Percentiles rank a stretch among this genome's conserved stretches.
Conservation (phyloP, 2,797 vertebrate genomes). For the Enoplosus armatus region DNA sequence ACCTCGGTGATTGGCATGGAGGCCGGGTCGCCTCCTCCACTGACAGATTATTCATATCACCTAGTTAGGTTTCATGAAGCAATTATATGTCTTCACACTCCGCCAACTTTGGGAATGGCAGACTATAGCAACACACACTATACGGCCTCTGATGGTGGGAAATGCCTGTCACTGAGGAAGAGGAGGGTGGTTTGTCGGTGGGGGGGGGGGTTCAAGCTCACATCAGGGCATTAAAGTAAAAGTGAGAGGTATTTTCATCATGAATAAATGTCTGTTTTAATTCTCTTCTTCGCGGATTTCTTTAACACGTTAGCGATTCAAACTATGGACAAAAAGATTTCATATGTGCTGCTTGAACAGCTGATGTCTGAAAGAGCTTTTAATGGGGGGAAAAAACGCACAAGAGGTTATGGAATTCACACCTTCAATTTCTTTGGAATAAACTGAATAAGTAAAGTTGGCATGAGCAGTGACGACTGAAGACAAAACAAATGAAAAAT, state of each 20-base stretch:
- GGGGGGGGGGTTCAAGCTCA: slow-evolving; percentile 36
- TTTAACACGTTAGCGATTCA: neutral
- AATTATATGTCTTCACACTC: slow-evolving; percentile 86
- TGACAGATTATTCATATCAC: slow-evolving; percentile 87
- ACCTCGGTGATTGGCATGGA: slow-evolving; percentile 76
- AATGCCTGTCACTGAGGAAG: slow-evolving; percentile 65
- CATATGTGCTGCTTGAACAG: neutral
- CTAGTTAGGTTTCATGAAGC: slow-evolving; percentile 83
- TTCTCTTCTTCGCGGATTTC: neutral
- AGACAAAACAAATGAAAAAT: neutral
- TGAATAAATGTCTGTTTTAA: slow-evolving; percentile 18
- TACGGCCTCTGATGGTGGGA: slow-evolving; percentile 52
- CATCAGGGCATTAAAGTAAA: slow-evolving; percentile 22
- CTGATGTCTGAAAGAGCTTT: neutral
- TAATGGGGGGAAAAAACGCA: accelerated
- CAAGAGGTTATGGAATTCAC: accelerated
- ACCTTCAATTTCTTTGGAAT: neutral
- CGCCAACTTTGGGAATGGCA: slow-evolving; percentile 82
- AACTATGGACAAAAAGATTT: neutral
- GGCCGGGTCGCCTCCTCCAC: slow-evolving; percentile 69
- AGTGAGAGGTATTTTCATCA: slow-evolving; percentile 1
- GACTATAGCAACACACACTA: slow-evolving; percentile 73
- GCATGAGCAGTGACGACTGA: neutral
- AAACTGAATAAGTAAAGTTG: neutral
- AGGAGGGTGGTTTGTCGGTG: slow-evolving; percentile 19